Evolutionary conservation across 2,888 invertebrate species (phyloP), one percentile per base, ranked within the genome.

Genomic region (Gerris lacustris): DNA sequence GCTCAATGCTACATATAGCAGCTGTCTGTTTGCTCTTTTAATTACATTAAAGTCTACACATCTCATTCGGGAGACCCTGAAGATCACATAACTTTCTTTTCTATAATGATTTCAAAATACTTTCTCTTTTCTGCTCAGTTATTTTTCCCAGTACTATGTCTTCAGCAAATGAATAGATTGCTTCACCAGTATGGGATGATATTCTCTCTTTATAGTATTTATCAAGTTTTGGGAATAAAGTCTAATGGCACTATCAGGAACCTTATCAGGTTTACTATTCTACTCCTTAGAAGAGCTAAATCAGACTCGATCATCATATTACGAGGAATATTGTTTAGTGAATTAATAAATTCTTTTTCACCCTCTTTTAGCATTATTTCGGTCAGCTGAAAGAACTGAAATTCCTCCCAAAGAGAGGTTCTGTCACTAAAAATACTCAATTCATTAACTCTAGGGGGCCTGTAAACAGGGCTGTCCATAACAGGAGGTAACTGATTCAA

Each of bases 401-500:
- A 72, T 17, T 72, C 72, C 15, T 76, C 70, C 77, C 76, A 78
- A 6, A 77, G 62, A 31, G 72, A 69, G 45, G 69, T 71, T 31
- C 64, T 69, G 45, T 67, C 67, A 55, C 9, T 55, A 11, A 74
- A 69, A 7, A 5, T 31, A 62, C 15, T 67, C 66, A 70, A 66
- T 63, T 71, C 70, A 66, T 68, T 69, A 6, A 67, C 63, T 44
- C 71, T 69, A 45, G 74, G 70, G 43, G 68, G 31, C 47, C 69
- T 69, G 71, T 74, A 79, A 66, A 78, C 73, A 43, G 73, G 69
- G 7, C 67, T 68, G 63, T 78, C 77, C 62, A 74, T 73, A 15
- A 79, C 78, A n/a, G 79, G 78, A 43, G 77, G 77, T 62, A 79
- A 73, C 74, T 79, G 78, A 73, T 77, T 74, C 9, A 79, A 75